Conservation (phyloP, 2,888 invertebrate genomes). For the Junonia oenone region DNA sequence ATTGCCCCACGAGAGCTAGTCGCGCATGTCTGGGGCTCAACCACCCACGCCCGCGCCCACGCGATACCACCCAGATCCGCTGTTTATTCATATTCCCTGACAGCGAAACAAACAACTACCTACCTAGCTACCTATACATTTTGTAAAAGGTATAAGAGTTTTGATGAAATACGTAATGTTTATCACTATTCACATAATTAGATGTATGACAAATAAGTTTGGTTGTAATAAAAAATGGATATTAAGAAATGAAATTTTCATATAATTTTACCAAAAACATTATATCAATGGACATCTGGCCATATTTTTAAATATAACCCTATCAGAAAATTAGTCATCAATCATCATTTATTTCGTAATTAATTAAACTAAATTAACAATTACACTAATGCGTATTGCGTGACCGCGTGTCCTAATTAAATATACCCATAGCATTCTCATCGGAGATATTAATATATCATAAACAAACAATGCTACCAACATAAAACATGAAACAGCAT, state of each 20-base stretch:
- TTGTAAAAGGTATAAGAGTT: too few species aligned
- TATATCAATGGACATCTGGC: too few species aligned
- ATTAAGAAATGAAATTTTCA: too few species aligned
- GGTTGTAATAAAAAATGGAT: too few species aligned
- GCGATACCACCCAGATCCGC: slow-evolving; percentile 29
- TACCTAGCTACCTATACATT: too few species aligned
- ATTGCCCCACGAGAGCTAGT: slow-evolving; percentile 62
- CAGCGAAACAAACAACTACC: background rate
- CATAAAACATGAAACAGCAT: slow-evolving; percentile 8
- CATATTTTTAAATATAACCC: too few species aligned
- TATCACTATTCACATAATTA: too few species aligned
- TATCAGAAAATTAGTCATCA: background rate
- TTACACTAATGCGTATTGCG: background rate
- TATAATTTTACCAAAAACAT: too few species aligned
- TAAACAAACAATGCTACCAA: too few species aligned
- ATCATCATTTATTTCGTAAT: background rate
- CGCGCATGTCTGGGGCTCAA: slow-evolving; percentile 42
- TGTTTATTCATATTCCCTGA: background rate
- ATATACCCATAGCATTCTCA: background rate
- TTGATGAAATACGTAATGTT: background rate
- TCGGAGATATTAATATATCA: background rate
- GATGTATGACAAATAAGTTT: too few species aligned
- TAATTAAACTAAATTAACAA: background rate
- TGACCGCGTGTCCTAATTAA: background rate
- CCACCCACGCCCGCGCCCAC: slow-evolving; percentile 17